Conservation (phyloP, 2,113 vertebrate genomes). For the Chlamydotis undulata region DNA sequence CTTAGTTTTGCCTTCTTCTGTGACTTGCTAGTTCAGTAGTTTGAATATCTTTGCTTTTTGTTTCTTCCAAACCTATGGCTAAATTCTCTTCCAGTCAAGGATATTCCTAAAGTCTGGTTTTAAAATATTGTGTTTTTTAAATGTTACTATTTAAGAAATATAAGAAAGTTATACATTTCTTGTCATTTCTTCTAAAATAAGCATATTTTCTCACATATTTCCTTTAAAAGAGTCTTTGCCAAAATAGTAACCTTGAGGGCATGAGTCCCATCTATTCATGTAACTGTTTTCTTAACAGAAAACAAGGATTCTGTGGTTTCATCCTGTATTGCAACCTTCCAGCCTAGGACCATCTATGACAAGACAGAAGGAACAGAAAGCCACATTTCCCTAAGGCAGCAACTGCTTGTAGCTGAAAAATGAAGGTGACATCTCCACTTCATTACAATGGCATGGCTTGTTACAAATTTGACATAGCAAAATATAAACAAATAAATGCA, state of each 20-base stretch:
- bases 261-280: background rate
- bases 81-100: constrained; percentile 3
- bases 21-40: constrained; percentile 18
- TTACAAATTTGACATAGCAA: background rate
- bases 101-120: constrained; percentile 41
- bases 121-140: background rate
- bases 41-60: constrained; percentile 45
- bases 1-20: constrained; percentile 24
- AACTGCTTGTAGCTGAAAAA: background rate
- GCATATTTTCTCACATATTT: background rate
- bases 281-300: background rate
- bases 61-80: constrained; percentile 51
- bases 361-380: background rate
- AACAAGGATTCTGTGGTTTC: background rate
- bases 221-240: background rate
- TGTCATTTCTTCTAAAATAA: constrained; percentile 20
- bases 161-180: background rate
- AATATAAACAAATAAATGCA: background rate
- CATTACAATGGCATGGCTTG: background rate
- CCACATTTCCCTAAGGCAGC: background rate
- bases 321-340: background rate
- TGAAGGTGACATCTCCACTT: background rate
- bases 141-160: constrained; percentile 46
- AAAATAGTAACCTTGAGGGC: background rate
- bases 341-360: background rate